Evolutionary conservation across 2,113 vertebrate species (phyloP).

Genomic region (Hyaena hyaena): DNA sequence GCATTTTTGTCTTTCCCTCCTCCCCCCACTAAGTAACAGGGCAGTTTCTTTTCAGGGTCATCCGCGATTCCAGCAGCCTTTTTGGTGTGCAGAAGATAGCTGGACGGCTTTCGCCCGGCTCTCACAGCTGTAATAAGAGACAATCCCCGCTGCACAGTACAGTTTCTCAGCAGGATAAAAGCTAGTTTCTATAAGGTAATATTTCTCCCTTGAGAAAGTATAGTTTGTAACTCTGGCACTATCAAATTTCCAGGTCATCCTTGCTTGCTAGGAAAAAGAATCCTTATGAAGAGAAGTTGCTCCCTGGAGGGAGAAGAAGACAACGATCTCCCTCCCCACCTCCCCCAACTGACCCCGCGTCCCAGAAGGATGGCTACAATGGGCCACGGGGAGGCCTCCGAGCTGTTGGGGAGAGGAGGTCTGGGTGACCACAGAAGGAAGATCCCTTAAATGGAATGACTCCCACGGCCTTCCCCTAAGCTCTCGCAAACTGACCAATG

Average conservation of each 20-base stretch:
- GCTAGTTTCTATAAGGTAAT: slow-evolving; percentile 78
- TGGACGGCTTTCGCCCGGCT: slow-evolving; percentile 21
- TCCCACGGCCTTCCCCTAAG: neutral
- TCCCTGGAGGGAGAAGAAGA: slow-evolving; percentile 73
- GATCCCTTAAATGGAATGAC: slow-evolving; percentile 62
- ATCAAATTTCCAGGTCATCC: slow-evolving; percentile 80
- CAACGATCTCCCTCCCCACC: neutral
- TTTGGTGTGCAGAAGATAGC: slow-evolving; percentile 59
- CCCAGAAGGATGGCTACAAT: slow-evolving; percentile 38
- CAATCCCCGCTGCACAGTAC: slow-evolving; percentile 62
- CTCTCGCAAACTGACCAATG: neutral
- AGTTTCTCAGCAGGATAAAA: slow-evolving; percentile 78
- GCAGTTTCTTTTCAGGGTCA: slow-evolving; percentile 74
- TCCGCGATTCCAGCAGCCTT: slow-evolving; percentile 50
- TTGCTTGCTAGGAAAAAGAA: slow-evolving; percentile 78
- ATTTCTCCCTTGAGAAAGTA: slow-evolving; percentile 76
- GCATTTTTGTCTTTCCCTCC: neutral
- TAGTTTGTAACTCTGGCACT: slow-evolving; percentile 68
- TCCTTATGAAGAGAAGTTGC: slow-evolving; percentile 61
- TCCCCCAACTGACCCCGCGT: slow-evolving; percentile 7
- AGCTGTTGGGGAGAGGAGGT: neutral
- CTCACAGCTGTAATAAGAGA: slow-evolving; percentile 76
- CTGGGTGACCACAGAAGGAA: slow-evolving; percentile 61
- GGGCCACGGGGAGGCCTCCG: neutral
- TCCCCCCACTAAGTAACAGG: slow-evolving; percentile 21